Evolutionary conservation across 2,113 vertebrate genomes (phyloP).

Genomic region (Bolborhynchus lineola): DNA sequence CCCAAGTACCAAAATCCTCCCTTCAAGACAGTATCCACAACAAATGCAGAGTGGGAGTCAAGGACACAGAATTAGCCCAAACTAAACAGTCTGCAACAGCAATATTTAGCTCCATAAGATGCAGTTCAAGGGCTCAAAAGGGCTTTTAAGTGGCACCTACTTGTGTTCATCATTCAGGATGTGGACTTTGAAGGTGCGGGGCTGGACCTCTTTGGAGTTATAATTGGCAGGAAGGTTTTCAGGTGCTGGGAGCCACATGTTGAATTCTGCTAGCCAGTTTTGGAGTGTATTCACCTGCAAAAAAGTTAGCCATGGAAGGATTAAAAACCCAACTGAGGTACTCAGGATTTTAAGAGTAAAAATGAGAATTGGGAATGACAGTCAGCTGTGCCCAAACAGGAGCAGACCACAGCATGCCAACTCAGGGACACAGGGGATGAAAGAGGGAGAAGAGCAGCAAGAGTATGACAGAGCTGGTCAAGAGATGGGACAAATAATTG

Average conservation of each 20-base stretch:
- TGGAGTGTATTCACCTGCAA: slow-evolving; percentile 95
- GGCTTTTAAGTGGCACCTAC: slow-evolving; percentile 73
- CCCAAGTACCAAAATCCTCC: background rate
- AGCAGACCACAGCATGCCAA: background rate
- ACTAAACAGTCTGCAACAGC: background rate
- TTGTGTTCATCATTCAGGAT: slow-evolving; percentile 97
- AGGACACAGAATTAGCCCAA: background rate
- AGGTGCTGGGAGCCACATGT: slow-evolving; percentile 92
- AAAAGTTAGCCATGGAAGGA: slow-evolving; percentile 20
- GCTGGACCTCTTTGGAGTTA: slow-evolving; percentile 80
- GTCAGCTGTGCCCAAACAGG: background rate
- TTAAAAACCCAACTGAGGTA: background rate
- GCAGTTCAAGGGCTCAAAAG: background rate
- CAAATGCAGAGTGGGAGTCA: background rate
- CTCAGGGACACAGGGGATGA: background rate
- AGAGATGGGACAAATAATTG: background rate
- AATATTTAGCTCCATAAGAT: background rate
- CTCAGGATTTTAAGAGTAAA: background rate
- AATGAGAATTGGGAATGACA: background rate
- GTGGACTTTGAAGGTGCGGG: slow-evolving; percentile 91
- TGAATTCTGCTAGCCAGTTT: slow-evolving; percentile 97
- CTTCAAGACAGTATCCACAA: background rate
- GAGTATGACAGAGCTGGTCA: background rate
- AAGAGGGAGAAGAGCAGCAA: background rate
- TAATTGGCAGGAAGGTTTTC: slow-evolving; percentile 85